Evolutionary conservation across 2,113 vertebrate genomes (phyloP).

Genomic region (Mesembrinibis cayennensis): DNA sequence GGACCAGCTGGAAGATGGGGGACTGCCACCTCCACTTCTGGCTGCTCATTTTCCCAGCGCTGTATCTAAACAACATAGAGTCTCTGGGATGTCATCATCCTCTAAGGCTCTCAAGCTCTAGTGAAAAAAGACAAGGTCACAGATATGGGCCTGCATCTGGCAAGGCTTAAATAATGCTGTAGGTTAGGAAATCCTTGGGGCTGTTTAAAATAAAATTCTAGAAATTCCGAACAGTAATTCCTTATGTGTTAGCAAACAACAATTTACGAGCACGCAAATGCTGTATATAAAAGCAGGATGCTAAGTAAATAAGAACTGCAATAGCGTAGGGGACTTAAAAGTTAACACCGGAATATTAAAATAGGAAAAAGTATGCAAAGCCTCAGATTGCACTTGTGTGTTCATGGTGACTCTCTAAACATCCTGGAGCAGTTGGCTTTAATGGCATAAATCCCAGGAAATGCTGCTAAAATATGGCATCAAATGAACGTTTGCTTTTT

Average conservation of each 20-base stretch:
- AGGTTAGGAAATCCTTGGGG: neutral
- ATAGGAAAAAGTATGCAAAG: neutral
- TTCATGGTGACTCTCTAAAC: conserved; percentile 11
- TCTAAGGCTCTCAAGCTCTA: neutral
- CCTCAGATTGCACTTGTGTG: neutral
- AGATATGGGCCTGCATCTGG: neutral
- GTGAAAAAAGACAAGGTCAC: neutral
- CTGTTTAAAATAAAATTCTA: neutral
- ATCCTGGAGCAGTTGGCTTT: neutral
- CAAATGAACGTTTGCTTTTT: neutral
- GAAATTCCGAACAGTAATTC: neutral
- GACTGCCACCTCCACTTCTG: neutral
- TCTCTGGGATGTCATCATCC: neutral
- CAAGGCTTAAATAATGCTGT: neutral
- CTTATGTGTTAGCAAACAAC: neutral
- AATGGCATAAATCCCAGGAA: neutral
- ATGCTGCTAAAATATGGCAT: neutral
- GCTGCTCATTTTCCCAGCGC: accelerated
- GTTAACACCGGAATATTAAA: neutral
- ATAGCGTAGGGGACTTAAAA: neutral
- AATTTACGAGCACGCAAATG: neutral
- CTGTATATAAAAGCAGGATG: neutral
- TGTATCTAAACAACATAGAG: neutral
- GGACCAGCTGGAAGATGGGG: neutral
- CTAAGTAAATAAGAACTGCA: neutral